These are phyloP conservation scores for Deroplatys truncata DNA, from an alignment of 2,888 invertebrate species.

Conservation along the genomic window DNA sequence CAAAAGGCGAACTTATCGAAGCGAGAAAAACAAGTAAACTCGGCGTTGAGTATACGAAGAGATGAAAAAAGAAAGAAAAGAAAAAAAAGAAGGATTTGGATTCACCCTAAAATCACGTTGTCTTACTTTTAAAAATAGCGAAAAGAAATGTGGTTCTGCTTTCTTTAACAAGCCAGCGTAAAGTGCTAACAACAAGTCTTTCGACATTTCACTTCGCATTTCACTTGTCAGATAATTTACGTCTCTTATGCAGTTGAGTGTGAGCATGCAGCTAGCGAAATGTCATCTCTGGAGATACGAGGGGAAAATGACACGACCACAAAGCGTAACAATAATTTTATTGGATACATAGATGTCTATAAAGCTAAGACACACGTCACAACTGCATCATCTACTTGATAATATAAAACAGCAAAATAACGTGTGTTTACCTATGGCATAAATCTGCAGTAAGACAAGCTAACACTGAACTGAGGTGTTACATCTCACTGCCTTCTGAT, in stretches of 20 bases:
- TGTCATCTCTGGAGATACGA: too few species aligned
- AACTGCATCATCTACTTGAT: too few species aligned
- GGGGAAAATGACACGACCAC: too few species aligned
- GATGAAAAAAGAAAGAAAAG: too few species aligned
- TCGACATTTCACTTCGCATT: not conserved
- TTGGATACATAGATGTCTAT: not conserved
- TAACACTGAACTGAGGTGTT: too few species aligned
- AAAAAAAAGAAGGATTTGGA: not conserved
- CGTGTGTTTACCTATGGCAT: too few species aligned
- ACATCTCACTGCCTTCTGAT: too few species aligned
- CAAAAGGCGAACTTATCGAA: conserved; percentile 7
- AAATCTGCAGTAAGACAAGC: too few species aligned
- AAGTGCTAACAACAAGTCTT: not conserved
- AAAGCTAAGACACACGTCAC: too few species aligned
- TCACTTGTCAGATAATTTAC: not conserved
- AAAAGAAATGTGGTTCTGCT: not conserved
- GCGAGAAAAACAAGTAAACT: conserved; percentile 2
- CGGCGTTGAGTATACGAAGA: not conserved
- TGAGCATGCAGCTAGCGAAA: not conserved
- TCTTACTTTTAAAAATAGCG: not conserved
- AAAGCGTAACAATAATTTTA: not conserved
- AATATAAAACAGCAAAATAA: too few species aligned
- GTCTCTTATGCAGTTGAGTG: not conserved
- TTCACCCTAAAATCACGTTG: not conserved
- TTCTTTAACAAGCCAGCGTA: not conserved